phyloP scores from a whole-genome alignment of 2,113 vertebrate species.

The Heloderma charlesbogerti region DNA sequence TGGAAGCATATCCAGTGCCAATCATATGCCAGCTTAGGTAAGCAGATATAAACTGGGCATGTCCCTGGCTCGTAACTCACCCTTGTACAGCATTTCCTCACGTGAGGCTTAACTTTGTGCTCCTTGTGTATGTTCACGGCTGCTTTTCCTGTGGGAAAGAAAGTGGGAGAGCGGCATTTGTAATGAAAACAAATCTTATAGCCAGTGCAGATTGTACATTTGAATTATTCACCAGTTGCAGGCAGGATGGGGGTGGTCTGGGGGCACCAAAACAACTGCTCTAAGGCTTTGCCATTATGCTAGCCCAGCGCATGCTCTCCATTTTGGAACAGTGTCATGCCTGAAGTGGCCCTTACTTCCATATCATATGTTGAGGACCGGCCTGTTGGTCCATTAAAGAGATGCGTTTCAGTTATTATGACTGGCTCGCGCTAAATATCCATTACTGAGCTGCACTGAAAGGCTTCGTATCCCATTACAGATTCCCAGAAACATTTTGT shows the following conservation, averaged over 20 bases:
- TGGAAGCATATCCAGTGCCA: background rate
- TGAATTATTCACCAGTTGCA: background rate
- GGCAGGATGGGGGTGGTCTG: background rate
- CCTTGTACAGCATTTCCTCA: background rate
- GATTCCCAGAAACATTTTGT: conserved; percentile 38
- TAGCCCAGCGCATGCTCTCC: background rate
- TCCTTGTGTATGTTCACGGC: background rate
- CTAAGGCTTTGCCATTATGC: background rate
- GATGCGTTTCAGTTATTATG: conserved; percentile 28
- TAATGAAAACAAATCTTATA: background rate
- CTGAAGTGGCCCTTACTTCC: background rate
- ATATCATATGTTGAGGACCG: background rate
- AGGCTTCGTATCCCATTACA: conserved; percentile 33
- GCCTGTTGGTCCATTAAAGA: conserved; percentile 11
- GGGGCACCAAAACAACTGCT: background rate
- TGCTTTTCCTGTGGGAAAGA: background rate
- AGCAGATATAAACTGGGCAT: background rate
- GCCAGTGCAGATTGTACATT: background rate
- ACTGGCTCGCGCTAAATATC: conserved; percentile 35
- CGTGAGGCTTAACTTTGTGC: background rate
- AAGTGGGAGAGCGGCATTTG: background rate
- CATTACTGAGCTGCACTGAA: conserved; percentile 21
- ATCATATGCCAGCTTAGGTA: background rate
- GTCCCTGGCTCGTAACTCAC: background rate
- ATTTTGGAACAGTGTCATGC: background rate